Conservation (phyloP, 2,888 invertebrate genomes). For the Crioceris asparagi region DNA sequence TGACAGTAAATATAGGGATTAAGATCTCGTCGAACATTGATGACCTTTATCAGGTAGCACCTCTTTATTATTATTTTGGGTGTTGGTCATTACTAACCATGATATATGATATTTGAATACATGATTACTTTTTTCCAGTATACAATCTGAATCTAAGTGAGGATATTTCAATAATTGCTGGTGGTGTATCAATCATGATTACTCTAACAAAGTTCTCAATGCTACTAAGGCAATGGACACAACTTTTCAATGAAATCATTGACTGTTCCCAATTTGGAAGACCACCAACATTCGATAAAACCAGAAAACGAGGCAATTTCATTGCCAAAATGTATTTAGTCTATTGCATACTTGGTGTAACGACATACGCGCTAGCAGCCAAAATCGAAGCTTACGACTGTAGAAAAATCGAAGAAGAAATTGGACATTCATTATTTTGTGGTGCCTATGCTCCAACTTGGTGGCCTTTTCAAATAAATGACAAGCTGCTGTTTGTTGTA, state of each 20-base stretch:
- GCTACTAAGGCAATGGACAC: background rate
- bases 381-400: background rate
- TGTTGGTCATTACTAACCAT: too few relatives aligned
- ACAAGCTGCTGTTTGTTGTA: background rate
- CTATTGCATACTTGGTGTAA: conserved; percentile 1
- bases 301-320: background rate
- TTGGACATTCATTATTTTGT: background rate
- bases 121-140: too few relatives aligned
- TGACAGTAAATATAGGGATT: too few relatives aligned
- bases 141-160: conserved; percentile 4
- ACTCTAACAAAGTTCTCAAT: background rate
- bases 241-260: background rate
- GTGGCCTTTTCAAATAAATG: conserved; percentile 4
- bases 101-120: too few relatives aligned
- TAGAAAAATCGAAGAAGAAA: background rate
- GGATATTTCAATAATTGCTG: background rate
- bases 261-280: conserved; percentile 4
- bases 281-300: conserved; percentile 1
- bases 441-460: conserved; percentile 4
- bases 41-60: too few relatives aligned
- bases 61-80: too few relatives aligned
- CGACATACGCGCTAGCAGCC: background rate
- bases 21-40: too few relatives aligned
- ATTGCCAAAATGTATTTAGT: background rate
- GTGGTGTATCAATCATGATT: background rate